phyloP scores from a whole-genome alignment of 2,888 invertebrate genomes.

The Apamea anceps region DNA sequence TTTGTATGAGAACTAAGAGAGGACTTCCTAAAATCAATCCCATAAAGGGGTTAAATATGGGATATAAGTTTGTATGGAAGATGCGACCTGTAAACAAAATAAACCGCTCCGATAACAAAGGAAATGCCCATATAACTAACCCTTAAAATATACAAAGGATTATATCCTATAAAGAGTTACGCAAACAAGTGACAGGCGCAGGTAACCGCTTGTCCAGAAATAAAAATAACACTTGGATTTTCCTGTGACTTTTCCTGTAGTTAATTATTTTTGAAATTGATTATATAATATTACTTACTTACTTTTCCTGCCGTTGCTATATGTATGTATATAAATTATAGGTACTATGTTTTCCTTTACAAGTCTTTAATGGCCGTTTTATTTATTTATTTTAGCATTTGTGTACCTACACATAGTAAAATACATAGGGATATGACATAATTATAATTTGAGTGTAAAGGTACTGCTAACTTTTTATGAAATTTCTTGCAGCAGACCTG shows the following conservation, averaged over 20 bases:
- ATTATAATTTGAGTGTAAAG: no score
- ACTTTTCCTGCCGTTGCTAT: not conserved
- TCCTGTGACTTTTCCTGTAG: not conserved
- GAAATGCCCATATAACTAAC: not conserved
- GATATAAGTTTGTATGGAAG: not conserved
- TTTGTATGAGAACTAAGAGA: not conserved
- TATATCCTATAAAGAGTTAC: not conserved
- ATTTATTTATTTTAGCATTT: no score
- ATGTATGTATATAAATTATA: no score
- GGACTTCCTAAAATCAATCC: not conserved
- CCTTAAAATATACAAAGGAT: constrained; percentile 1
- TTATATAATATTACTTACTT: not conserved
- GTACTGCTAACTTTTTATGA: no score
- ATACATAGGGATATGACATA: no score
- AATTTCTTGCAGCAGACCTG: no score
- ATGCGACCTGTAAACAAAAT: not conserved
- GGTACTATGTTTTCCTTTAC: not conserved
- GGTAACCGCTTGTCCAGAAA: not conserved
- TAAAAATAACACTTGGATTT: not conserved
- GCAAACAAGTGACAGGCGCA: constrained; percentile 14
- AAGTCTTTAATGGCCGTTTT: not conserved
- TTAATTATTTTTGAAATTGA: not conserved
- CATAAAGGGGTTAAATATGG: no score
- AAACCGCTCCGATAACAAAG: not conserved
- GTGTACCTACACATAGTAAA: no score